These are phyloP conservation scores for Drosophila bocki DNA, from an alignment of 1,140 invertebrate species.

Conservation along the genomic window DNA sequence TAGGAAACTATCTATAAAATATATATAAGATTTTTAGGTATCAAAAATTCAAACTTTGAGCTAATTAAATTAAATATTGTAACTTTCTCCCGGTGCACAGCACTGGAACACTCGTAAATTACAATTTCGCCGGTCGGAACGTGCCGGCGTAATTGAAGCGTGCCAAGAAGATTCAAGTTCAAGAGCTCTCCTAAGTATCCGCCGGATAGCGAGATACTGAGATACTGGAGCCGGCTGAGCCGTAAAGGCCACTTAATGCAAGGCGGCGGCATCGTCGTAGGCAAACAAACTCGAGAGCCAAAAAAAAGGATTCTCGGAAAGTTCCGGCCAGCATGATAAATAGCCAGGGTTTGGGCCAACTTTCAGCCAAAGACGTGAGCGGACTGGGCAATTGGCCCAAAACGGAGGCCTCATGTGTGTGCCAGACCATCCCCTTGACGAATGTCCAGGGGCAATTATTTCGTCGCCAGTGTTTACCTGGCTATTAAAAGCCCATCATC, in stretches of 20 bases:
- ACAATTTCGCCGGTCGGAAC: conserved; percentile 33
- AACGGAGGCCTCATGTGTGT: conserved; percentile 5
- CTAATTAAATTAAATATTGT: background rate
- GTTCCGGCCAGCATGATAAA: conserved; percentile 42
- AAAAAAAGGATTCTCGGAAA: conserved; percentile 46
- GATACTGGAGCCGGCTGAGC: conserved; percentile 39
- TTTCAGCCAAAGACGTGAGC: conserved; percentile 49
- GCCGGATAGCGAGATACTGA: conserved; percentile 22
- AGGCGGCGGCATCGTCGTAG: conserved; percentile 14
- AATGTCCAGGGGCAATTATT: conserved; percentile 40
- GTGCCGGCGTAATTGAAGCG: conserved; percentile 27
- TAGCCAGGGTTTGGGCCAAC: conserved; percentile 17
- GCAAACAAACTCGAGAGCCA: conserved; percentile 16
- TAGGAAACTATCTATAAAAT: too few species aligned
- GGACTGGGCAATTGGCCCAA: conserved; percentile 37
- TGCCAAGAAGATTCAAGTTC: conserved; percentile 32
- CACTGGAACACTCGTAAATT: conserved; percentile 37
- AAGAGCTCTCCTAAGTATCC: conserved; percentile 35
- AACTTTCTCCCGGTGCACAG: conserved; percentile 9
- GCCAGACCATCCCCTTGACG: conserved; percentile 6
- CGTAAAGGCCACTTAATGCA: conserved; percentile 60
- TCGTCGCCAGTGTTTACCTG: conserved; percentile 32
- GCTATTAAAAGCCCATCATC: conserved; percentile 46
- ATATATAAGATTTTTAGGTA: too few species aligned
- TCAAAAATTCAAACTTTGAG: background rate